Base-by-base conservation (phyloP, 2,888 invertebrate genomes). In the Nomada flava region DNA sequence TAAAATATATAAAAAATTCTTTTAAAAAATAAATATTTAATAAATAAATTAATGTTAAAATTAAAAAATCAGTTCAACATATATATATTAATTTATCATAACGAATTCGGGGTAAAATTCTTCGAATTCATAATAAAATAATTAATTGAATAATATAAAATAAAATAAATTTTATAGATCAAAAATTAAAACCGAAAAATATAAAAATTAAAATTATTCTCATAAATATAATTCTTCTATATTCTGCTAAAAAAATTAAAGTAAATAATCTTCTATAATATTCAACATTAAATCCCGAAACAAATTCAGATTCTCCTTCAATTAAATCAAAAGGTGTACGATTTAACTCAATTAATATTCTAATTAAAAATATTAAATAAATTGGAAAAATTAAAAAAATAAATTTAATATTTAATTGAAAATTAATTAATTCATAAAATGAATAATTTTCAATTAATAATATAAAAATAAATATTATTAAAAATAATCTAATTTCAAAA, bases 401-500 rank as follows among this genome's bases (percentile, higher is more conserved):
- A 68, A 68, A 55, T 55, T 95, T 91, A 86, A 95, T 72, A 94
- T 95, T 29, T 84, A 52, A 84, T 71, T 78, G 75, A 85, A 72
- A 18, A 2, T 47, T 68, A 57, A 26, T n/a, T 47, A 67, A 55
- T 26, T 36, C 9, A 23, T 36, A 5, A 36, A 36, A 50, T 29
- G n/a, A 78, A 85, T 72, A 36, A 4, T n/a, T 77, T 62, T 91
- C 95, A 93, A 94, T 95, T 95, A 96, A 94, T 55, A 55, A 20
- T 55, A 55, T 55, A 20, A 55, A 2, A n/a, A 95, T 96, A 71
- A 82, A 89, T 20, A 96, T 79, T 79, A 89, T 95, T 91, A 96
- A 95, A 91, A 95, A 93, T 91, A 97, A 95, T 20, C 96, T 96
- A 53, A 97, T 96, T 93, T 97, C 96, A 95, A 97, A 97, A 91